Conservation (phyloP, 2,797 vertebrate genomes). For the Tenualosa thibaudeaui region DNA sequence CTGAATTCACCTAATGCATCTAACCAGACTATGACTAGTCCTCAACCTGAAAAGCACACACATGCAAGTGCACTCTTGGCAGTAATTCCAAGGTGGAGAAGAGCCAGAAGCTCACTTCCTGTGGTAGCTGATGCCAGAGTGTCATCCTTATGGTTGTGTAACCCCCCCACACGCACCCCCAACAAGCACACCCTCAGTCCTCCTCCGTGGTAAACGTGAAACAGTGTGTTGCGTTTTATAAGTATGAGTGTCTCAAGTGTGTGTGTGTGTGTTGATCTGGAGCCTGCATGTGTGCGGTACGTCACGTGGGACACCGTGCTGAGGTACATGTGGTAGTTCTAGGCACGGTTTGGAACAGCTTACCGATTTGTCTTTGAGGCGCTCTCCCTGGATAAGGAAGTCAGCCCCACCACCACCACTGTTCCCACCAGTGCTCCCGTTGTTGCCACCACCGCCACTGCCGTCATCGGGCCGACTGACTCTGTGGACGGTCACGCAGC, state of each 20-base stretch:
- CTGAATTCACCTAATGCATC: not conserved
- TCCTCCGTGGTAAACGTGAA: not conserved
- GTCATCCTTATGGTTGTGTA: not conserved
- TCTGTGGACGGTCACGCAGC: slow-evolving; percentile 96
- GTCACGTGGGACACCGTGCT: not conserved
- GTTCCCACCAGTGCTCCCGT: slow-evolving; percentile 83
- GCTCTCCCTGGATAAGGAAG: slow-evolving; percentile 96
- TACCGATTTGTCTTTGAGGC: slow-evolving; percentile 98
- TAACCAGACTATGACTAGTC: slow-evolving; percentile 43
- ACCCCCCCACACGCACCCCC: not conserved
- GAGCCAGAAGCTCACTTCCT: slow-evolving; percentile 68
- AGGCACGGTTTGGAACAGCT: slow-evolving; percentile 50
- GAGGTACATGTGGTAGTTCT: not conserved
- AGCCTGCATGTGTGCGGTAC: not conserved
- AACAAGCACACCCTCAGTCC: not conserved
- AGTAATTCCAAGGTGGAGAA: slow-evolving; percentile 75
- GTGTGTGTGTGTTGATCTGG: not conserved
- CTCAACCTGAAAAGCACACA: slow-evolving; percentile 42
- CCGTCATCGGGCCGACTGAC: slow-evolving; percentile 88
- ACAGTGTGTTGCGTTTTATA: not conserved
- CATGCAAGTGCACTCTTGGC: slow-evolving; percentile 48
- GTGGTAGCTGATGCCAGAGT: slow-evolving; percentile 46
- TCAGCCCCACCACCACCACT: slow-evolving; percentile 81
- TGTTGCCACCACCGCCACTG: slow-evolving; percentile 70
- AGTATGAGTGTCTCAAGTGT: not conserved